phyloP scores from a whole-genome alignment of 2,797 vertebrate genomes.

The Manis javanica region DNA sequence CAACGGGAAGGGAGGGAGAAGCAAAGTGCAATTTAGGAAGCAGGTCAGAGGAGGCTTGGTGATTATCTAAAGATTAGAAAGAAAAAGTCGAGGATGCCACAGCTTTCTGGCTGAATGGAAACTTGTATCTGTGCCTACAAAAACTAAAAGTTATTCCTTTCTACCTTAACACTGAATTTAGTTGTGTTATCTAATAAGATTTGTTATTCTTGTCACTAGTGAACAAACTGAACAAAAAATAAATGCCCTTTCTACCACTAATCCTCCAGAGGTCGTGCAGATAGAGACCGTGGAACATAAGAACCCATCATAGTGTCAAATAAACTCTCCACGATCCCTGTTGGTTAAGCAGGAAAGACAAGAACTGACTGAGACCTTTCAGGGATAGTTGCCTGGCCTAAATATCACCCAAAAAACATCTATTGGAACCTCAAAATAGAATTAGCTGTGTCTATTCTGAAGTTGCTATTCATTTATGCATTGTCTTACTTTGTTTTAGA shows the following conservation, averaged over 20 bases:
- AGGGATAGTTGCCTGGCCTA: not conserved
- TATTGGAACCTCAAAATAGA: not conserved
- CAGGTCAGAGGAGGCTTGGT: not conserved
- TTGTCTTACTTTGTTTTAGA: conserved; percentile 47
- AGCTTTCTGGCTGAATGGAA: conserved; percentile 57
- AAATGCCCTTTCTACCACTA: not conserved
- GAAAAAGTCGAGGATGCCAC: not conserved
- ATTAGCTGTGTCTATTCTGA: not conserved
- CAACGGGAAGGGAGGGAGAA: not conserved
- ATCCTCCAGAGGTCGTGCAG: not conserved
- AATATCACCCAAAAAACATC: not conserved
- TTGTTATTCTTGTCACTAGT: conserved; percentile 6
- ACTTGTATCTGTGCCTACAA: not conserved
- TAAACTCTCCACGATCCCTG: not conserved
- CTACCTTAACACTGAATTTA: not conserved
- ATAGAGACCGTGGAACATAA: not conserved
- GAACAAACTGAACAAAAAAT: not conserved
- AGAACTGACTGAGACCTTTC: not conserved
- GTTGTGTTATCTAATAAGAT: not conserved
- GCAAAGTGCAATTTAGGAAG: conserved; percentile 44
- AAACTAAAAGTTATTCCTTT: conserved; percentile 40
- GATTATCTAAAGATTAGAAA: conserved; percentile 60
- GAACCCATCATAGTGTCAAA: not conserved
- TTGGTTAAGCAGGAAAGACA: not conserved
- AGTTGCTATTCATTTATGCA: not conserved